Base-by-base conservation (phyloP, 2,888 invertebrate genomes). In the Thyatira batis region DNA sequence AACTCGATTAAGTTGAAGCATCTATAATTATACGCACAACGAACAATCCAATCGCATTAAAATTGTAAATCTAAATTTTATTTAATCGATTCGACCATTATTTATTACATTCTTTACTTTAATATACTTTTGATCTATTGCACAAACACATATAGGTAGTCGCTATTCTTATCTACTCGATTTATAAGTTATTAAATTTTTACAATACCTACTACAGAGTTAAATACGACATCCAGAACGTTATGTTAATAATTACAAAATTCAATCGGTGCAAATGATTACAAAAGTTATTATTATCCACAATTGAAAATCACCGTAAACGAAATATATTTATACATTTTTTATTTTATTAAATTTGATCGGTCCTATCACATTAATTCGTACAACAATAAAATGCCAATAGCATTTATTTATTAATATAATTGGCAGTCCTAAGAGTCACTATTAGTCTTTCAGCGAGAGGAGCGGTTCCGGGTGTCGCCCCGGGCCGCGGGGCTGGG, bases 211-310 rank as follows among this genome's bases (percentile, higher is more conserved):
- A 82, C 87, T 86, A 87, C 83, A 81, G 80, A 86, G 82, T 88
- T 88, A 88, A 88, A 89, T 88, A 90, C 89, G 84, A 91, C 91
- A 91, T 89, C 80, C 87, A 89, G 89, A 91, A 88, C 76, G 79
- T 85, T 84, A 90, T 80, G 82, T 87, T 84, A 82, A 84, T 90
- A 87, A 87, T 90, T 89, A 91, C 89, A 91, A 89, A 89, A 87
- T 84, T 81, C 80, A 87, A 85, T 87, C 75, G 78, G 88, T 89
- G 88, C 90, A 87, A 88, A 89, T 76, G 78, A 88, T 89, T 89
- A 87, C 80, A 89, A 88, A 87, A 87, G 66, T 82, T 72, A 68
- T 71, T 71, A 72, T 73, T 73, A 75, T 78, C 76, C 82, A 78
- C 80, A 76, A 77, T 80, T 73, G 74, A 76, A 72, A 68, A 75